These are phyloP conservation scores for Cyphomyrus discorhynchus DNA, from an alignment of 2,113 vertebrate species.

Conservation along the genomic window DNA sequence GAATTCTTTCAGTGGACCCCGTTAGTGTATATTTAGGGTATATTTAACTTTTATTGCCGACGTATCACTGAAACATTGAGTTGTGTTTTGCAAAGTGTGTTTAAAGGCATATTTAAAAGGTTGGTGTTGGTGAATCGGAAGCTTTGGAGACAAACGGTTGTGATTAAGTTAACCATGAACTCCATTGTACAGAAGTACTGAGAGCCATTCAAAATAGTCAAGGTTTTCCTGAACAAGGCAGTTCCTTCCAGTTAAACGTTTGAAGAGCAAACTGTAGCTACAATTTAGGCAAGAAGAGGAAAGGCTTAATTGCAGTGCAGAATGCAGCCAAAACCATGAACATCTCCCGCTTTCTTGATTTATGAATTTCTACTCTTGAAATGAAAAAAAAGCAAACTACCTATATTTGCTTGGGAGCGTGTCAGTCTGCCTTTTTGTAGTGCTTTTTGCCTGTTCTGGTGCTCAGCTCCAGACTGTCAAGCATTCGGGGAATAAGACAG, in stretches of 20 bases:
- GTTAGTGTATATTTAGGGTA: neutral
- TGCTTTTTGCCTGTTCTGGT: neutral
- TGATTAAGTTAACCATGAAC: neutral
- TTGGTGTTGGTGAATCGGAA: neutral
- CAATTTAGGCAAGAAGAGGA: neutral
- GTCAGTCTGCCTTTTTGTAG: neutral
- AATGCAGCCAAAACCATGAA: neutral
- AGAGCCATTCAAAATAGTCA: neutral
- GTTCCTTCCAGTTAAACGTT: neutral
- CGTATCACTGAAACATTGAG: neutral
- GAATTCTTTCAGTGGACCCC: neutral
- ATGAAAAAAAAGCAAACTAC: neutral
- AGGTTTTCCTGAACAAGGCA: neutral
- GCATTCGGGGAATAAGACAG: neutral
- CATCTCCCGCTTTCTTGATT: neutral
- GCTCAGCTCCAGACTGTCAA: neutral
- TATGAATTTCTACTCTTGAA: slow-evolving; percentile 1
- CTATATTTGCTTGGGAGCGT: neutral
- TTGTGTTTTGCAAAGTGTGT: neutral
- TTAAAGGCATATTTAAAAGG: neutral
- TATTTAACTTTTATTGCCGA: neutral
- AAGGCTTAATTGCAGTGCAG: neutral
- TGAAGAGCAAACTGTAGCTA: neutral
- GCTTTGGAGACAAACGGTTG: neutral
- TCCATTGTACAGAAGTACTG: neutral